phyloP scores from a whole-genome alignment of 2,888 invertebrate genomes.

The Chrysodeixis includens region DNA sequence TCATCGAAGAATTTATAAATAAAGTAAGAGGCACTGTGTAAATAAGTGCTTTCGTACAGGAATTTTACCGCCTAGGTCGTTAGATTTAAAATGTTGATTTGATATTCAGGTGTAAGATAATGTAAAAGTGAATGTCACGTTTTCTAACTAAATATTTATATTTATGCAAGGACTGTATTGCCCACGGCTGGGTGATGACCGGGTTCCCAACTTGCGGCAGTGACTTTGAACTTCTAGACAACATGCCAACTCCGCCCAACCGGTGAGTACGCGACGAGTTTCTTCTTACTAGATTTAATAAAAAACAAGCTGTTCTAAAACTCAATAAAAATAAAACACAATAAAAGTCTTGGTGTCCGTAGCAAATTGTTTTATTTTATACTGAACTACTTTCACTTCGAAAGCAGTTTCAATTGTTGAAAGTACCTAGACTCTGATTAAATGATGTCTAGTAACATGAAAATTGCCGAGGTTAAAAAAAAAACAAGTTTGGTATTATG shows the following conservation, averaged over 20 bases:
- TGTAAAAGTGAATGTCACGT: too few species aligned
- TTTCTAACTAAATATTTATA: too few species aligned
- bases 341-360: background rate
- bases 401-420: background rate
- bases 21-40: too few species aligned
- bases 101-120: too few species aligned
- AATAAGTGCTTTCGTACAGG: too few species aligned
- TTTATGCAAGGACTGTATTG: constrained; percentile 85
- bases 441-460: background rate
- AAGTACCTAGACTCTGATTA: background rate
- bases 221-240: constrained; percentile 90
- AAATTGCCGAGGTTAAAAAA: too few species aligned
- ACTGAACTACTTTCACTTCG: constrained; percentile 1
- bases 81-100: too few species aligned
- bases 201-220: constrained; percentile 88
- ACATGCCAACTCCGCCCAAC: constrained; percentile 90
- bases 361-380: background rate
- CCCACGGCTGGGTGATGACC: constrained; percentile 90
- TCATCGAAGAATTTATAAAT: background rate
- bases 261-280: constrained; percentile 76
- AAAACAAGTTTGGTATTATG: background rate
- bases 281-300: too few species aligned
- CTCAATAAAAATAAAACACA: background rate
- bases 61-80: too few species aligned
- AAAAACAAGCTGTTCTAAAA: too few species aligned